A percentile compares a stretch with the other conserved stretches of the same genome.
Evolutionary conservation across 2,797 vertebrate genomes (phyloP).

Genomic region (Caiman crocodilus): DNA sequence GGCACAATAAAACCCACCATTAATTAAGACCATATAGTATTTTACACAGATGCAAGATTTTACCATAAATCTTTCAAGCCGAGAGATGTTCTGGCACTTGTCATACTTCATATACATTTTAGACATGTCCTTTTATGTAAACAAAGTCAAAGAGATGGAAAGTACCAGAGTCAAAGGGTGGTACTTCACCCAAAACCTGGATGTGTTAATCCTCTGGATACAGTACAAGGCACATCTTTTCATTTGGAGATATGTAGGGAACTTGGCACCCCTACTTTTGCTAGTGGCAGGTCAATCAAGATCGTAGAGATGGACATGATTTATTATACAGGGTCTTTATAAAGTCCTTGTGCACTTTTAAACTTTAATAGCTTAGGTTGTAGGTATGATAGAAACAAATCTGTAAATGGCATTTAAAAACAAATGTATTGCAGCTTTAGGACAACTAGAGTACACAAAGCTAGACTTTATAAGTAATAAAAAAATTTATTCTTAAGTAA

Average conservation of each 20-base stretch:
- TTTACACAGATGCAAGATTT: background rate
- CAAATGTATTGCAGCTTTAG: too few relatives aligned
- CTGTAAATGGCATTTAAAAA: too few relatives aligned
- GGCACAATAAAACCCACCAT: conserved; percentile 8
- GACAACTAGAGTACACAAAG: too few relatives aligned
- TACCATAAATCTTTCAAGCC: background rate
- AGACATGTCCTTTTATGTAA: background rate
- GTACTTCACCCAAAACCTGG: background rate
- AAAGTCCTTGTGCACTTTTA: too few relatives aligned
- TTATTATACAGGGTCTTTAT: background rate
- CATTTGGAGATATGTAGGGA: background rate
- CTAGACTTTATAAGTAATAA: too few relatives aligned
- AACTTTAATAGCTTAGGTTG: too few relatives aligned
- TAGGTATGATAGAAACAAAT: too few relatives aligned
- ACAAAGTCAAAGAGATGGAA: background rate
- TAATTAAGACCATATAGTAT: background rate
- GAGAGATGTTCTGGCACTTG: background rate
- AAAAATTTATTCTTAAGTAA: too few relatives aligned
- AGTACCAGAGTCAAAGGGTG: too few relatives aligned
- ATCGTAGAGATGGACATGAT: background rate
- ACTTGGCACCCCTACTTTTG: background rate
- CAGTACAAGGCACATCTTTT: background rate
- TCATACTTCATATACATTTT: background rate
- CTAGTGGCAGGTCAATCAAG: background rate
- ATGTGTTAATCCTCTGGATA: background rate